Evolutionary conservation across 2,113 vertebrate species (phyloP), one percentile per base, ranked within the genome.

Genomic region (Apodemus speciosus): DNA sequence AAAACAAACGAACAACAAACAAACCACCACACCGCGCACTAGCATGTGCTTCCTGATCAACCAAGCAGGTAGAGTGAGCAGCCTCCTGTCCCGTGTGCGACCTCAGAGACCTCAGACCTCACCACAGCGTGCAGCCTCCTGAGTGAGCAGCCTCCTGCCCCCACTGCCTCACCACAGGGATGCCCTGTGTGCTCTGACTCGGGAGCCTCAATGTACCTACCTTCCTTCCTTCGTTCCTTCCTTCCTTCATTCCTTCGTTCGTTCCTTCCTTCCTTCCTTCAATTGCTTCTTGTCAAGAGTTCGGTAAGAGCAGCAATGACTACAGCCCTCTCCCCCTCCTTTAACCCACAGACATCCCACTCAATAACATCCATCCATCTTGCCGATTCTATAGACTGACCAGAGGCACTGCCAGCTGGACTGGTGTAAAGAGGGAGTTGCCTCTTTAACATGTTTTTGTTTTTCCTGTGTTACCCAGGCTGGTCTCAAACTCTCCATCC

Each of bases 61-160:
- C 38, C 27, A 23, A 49, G 27, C n/a, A 46, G 2, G 2, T 10
- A n/a, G 40, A 84, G 40, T 27, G 6, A 40, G 40, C 81, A 84
- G 58, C 60, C 27, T 64, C 60, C 60, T 15, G 1, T 15, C 58
- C 43, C 58, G 43, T 1, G n/a, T n/a, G n/a, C n/a, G n/a, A n/a
- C n/a, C n/a, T n/a, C n/a, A n/a, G n/a, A n/a, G n/a, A n/a, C n/a
- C n/a, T n/a, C n/a, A n/a, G 25, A 2, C 30, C 60, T 66, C 18
- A 9, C 9, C 40, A 2, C 30, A 9, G 43, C n/a, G n/a, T n/a
- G n/a, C n/a, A n/a, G n/a, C n/a, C n/a, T n/a, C 9, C 1, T 10
- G 38, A 84, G 58, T 27, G 5, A 40, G 38, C 80, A 84, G 58
- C 60, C 27, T 64, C 60, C 60, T 15, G 1, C 38, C 58, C 43